Conservation (phyloP, 1,140 invertebrate species). For the Pectinophora gossypiella region DNA sequence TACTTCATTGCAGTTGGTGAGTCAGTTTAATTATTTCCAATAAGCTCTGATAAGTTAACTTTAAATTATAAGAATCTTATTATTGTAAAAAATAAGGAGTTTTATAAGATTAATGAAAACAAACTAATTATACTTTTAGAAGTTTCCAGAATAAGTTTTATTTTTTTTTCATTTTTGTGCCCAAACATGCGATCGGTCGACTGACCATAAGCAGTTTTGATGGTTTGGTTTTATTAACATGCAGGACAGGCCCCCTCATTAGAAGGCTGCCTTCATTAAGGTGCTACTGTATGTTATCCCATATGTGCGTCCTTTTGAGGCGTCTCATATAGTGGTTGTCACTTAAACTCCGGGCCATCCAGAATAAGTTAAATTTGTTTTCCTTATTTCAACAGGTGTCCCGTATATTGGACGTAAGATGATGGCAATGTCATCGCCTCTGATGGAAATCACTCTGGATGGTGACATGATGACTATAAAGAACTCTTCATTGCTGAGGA, state of each 20-base stretch:
- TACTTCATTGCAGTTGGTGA: slow-evolving; percentile 79
- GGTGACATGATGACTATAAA: slow-evolving; percentile 77
- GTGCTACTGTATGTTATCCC: no score
- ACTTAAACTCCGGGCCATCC: background rate
- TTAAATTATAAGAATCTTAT: background rate
- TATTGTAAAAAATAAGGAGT: background rate
- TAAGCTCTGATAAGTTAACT: no score
- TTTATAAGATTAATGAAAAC: background rate
- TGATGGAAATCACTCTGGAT: slow-evolving; percentile 75
- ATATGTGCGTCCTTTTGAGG: background rate
- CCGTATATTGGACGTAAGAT: slow-evolving; percentile 79
- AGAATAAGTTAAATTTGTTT: slow-evolving; percentile 3
- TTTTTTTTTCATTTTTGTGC: background rate
- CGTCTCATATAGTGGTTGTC: background rate
- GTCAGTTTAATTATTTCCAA: no score
- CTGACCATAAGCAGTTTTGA: no score
- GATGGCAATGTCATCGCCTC: slow-evolving; percentile 77
- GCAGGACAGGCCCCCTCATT: background rate
- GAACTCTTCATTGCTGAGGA: slow-evolving; percentile 72
- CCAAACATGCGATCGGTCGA: background rate
- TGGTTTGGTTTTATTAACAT: no score
- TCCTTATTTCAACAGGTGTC: slow-evolving; percentile 34
- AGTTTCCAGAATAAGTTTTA: background rate
- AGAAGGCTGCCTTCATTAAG: background rate
- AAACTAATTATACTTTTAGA: background rate